Percentiles rank a stretch among this genome's conserved stretches.
phyloP scores from a whole-genome alignment of 2,113 vertebrate genomes.

The Macquaria ambigua region DNA sequence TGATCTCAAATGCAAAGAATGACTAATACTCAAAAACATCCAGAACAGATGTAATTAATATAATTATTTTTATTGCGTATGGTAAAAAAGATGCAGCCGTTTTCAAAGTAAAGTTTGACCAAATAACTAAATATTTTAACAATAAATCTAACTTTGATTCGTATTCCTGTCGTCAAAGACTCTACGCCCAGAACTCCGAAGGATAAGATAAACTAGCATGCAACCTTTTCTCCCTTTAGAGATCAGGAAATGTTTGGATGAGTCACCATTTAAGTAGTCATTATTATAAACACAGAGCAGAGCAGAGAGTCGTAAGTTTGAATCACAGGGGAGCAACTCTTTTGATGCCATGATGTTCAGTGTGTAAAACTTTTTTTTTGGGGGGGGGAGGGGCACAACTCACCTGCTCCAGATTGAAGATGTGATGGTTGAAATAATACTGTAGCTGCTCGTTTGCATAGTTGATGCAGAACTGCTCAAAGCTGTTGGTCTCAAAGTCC shows the following conservation, averaged over 20 bases:
- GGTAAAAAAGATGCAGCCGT: background rate
- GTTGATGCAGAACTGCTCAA: constrained; percentile 99
- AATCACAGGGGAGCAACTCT: background rate
- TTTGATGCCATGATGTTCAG: background rate
- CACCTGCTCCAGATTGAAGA: constrained; percentile 98
- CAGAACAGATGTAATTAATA: background rate
- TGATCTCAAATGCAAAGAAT: background rate
- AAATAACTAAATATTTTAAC: background rate
- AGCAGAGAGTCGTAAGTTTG: background rate
- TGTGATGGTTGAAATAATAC: constrained; percentile 99
- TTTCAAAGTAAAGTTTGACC: background rate
- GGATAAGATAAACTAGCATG: constrained; percentile 1
- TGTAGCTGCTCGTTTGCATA: constrained; percentile 99
- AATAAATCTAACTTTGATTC: background rate
- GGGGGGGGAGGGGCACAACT: constrained; percentile 33
- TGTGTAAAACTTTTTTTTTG: background rate
- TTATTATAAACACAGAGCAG: constrained; percentile 25
- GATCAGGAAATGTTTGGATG: constrained; percentile 41
- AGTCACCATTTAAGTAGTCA: constrained; percentile 27
- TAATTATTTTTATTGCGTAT: background rate
- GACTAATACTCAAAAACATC: background rate
- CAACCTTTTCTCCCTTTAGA: background rate
- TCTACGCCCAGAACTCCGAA: background rate
- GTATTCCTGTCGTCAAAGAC: background rate
- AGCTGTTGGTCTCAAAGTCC: constrained; percentile 97